Evolutionary conservation across 1,140 invertebrate genomes (phyloP).

Genomic region (Pseudomyrmex gracilis): DNA sequence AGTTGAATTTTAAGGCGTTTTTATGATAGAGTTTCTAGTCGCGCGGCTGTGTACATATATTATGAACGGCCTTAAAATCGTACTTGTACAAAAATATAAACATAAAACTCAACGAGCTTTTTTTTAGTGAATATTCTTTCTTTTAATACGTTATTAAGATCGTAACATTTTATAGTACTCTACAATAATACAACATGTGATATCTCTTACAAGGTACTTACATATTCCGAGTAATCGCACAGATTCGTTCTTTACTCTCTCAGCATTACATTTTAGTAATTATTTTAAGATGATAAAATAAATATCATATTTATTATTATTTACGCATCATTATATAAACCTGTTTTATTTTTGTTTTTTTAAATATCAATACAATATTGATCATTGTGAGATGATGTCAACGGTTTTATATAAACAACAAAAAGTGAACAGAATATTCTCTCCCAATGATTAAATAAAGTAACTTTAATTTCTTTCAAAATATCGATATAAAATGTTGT

Average conservation of each 20-base stretch:
- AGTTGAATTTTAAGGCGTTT: slow-evolving; percentile 71
- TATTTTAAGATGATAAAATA: slow-evolving; percentile 52
- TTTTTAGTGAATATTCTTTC: slow-evolving; percentile 65
- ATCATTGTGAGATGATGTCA: slow-evolving; percentile 11
- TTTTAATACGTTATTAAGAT: slow-evolving; percentile 77
- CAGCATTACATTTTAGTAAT: slow-evolving; percentile 45
- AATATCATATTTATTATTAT: slow-evolving; percentile 50
- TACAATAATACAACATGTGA: slow-evolving; percentile 80
- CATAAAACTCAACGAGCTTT: slow-evolving; percentile 74
- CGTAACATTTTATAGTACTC: slow-evolving; percentile 82
- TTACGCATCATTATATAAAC: slow-evolving; percentile 17
- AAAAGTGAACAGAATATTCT: neutral
- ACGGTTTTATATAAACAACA: neutral
- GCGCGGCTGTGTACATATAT: slow-evolving; percentile 37
- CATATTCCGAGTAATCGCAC: slow-evolving; percentile 75
- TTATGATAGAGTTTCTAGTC: slow-evolving; percentile 51
- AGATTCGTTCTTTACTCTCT: slow-evolving; percentile 72
- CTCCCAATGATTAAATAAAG: slow-evolving; percentile 4
- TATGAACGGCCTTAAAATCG: slow-evolving; percentile 67
- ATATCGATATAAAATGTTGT: slow-evolving; percentile 25
- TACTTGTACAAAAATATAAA: slow-evolving; percentile 69
- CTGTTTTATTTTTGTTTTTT: neutral
- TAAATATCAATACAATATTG: slow-evolving; percentile 31
- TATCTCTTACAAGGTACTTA: slow-evolving; percentile 80
- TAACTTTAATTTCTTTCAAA: neutral